A percentile compares a stretch with the other conserved stretches of the same genome.
These are phyloP conservation scores for Anthrax anthrax DNA, from an alignment of 2,888 invertebrate genomes.

Conservation along the genomic window DNA sequence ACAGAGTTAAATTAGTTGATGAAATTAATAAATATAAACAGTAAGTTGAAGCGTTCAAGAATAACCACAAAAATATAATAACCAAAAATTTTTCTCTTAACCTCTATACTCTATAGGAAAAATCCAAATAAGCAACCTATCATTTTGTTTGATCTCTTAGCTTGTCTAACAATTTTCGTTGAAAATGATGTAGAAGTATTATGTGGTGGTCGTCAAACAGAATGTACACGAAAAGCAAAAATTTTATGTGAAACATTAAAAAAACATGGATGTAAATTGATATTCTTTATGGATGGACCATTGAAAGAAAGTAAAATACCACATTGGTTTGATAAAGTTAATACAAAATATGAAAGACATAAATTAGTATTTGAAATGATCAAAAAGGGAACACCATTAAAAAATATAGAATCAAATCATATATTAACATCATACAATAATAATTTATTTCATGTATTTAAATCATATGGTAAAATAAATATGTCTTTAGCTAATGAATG, in stretches of 20 bases:
- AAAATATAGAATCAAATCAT: neutral
- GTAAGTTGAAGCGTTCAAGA: neutral
- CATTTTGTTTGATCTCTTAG: conserved; percentile 9
- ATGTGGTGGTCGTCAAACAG: conserved; percentile 7
- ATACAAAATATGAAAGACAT: conserved; percentile 4
- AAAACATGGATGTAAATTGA: conserved; percentile 3
- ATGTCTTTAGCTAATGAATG: conserved; percentile 10
- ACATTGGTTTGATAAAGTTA: conserved; percentile 1
- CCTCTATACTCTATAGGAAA: neutral
- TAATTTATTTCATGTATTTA: conserved; percentile 4
- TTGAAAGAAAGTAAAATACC: conserved; percentile 8
- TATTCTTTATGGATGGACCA: conserved; percentile 11
- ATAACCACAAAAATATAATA: neutral
- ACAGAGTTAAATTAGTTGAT: neutral
- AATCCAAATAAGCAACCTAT: conserved; percentile 5
- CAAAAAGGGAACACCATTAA: neutral
- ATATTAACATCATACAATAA: conserved; percentile 5
- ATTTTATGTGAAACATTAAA: conserved; percentile 6
- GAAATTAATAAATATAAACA: conserved; percentile 4
- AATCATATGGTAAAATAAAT: conserved; percentile 8
- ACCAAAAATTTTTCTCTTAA: too few relatives aligned
- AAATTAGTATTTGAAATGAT: conserved; percentile 5
- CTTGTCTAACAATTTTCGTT: conserved; percentile 1
- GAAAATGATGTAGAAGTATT: conserved; percentile 3
- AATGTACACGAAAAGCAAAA: conserved; percentile 2